phyloP scores from a whole-genome alignment of 2,113 vertebrate species.

The Leucoraja erinaceus region DNA sequence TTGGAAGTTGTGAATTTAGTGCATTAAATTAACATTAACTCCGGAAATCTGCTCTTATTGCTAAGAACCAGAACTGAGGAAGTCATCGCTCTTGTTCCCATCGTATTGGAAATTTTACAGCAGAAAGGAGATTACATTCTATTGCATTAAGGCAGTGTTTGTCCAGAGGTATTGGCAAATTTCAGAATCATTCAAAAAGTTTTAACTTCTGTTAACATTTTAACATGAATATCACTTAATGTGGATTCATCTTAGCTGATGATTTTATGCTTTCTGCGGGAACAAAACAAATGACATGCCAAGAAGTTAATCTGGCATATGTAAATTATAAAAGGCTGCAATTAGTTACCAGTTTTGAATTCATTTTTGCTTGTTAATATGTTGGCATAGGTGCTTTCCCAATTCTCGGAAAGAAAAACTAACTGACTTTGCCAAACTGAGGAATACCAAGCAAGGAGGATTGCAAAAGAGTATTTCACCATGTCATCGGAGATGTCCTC shows the following conservation, averaged over 20 bases:
- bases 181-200: not conserved
- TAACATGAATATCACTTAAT: not conserved
- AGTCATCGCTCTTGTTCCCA: conserved; percentile 7
- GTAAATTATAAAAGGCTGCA: not conserved
- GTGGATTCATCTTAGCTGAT: not conserved
- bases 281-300: not conserved
- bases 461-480: no score
- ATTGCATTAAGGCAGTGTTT: not conserved
- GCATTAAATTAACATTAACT: not conserved
- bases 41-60: not conserved
- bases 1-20: not conserved
- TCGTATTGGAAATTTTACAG: not conserved
- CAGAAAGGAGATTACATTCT: conserved; percentile 7
- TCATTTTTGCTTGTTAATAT: not conserved
- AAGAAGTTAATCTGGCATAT: not conserved
- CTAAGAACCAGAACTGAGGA: not conserved
- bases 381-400: not conserved
- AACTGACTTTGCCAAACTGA: not conserved
- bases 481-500: no score
- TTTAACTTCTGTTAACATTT: not conserved
- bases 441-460: not conserved
- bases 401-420: not conserved
- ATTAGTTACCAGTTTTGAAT: not conserved
- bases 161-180: not conserved
- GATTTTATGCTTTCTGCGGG: not conserved